These are phyloP conservation scores for Prenolepis imparis DNA, from an alignment of 2,888 invertebrate genomes.

Conservation along the genomic window DNA sequence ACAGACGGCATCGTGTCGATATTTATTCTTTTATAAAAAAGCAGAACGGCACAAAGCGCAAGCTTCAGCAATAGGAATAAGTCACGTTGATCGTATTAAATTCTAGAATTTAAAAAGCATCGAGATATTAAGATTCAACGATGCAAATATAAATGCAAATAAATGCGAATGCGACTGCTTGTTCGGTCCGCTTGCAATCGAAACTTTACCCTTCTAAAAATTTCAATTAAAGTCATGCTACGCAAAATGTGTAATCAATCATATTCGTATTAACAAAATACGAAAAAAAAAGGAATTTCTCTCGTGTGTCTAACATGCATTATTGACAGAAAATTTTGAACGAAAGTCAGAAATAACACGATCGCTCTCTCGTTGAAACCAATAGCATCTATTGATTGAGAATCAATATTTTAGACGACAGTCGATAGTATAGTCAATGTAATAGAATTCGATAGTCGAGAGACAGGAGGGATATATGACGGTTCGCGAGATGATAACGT, in stretches of 20 bases:
- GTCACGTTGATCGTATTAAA: slow-evolving; percentile 13
- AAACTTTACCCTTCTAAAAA: not conserved
- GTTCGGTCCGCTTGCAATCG: not conserved
- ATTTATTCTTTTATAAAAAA: slow-evolving; percentile 10
- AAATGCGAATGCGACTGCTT: not conserved
- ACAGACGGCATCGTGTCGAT: not conserved
- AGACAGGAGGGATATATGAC: not conserved
- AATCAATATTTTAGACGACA: not conserved
- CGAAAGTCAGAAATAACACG: not conserved
- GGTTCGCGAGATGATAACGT: slow-evolving; percentile 5
- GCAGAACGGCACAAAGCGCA: not conserved
- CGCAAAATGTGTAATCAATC: not conserved
- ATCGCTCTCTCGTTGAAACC: not conserved
- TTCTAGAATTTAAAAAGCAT: not conserved
- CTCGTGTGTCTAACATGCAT: not conserved
- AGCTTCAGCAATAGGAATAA: not conserved
- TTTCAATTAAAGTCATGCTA: not conserved
- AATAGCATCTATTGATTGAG: not conserved
- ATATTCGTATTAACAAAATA: not conserved
- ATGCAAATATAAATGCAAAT: not conserved
- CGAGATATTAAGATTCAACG: slow-evolving; percentile 15
- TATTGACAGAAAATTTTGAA: not conserved
- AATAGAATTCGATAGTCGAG: not conserved
- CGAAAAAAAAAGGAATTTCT: slow-evolving; percentile 3
- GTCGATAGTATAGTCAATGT: not conserved